Evolutionary conservation across 2,113 vertebrate species (phyloP).

Genomic region (Anhinga rufa): DNA sequence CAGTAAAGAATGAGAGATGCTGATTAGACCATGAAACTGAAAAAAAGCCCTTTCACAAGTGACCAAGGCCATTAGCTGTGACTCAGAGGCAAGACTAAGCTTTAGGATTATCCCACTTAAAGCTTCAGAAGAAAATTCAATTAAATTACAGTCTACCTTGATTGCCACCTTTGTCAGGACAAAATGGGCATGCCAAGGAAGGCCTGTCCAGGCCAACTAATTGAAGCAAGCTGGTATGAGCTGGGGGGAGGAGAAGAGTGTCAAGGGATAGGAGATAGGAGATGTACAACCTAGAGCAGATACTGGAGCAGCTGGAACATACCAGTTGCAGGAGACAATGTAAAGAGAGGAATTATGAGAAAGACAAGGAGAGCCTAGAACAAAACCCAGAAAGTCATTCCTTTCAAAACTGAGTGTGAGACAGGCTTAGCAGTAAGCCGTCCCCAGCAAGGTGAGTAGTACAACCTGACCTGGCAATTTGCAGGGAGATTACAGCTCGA

Average conservation of each 20-base stretch:
- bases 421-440: background rate
- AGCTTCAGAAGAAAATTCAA: slow-evolving; percentile 3
- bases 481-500: background rate
- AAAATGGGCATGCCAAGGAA: background rate
- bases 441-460: background rate
- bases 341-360: background rate
- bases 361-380: background rate
- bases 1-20: background rate
- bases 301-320: background rate
- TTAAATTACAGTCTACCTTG: background rate
- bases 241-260: background rate
- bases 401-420: background rate
- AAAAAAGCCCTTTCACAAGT: background rate
- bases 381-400: background rate
- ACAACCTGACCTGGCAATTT: background rate
- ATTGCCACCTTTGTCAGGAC: background rate
- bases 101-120: slow-evolving; percentile 17
- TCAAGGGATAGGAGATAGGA: background rate
- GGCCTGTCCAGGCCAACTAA: background rate
- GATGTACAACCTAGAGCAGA: background rate
- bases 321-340: background rate
- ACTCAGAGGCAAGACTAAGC: background rate
- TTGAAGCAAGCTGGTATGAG: background rate
- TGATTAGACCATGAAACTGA: background rate
- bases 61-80: background rate